Evolutionary conservation across 2,888 invertebrate species (phyloP).

Genomic region (Teinopalpus imperialis): DNA sequence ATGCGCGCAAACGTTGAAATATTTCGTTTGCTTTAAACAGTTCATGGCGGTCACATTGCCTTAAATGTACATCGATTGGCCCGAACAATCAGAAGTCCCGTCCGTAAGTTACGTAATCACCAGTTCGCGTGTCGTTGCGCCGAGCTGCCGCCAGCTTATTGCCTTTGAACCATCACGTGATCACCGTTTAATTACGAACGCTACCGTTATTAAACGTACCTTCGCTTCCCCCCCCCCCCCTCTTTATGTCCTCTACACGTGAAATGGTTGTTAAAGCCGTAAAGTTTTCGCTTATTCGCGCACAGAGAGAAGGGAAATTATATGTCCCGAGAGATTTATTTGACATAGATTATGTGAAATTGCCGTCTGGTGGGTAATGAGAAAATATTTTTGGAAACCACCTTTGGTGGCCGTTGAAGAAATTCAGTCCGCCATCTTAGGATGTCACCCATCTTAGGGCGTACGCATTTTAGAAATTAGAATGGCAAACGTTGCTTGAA

Average conservation of each 20-base stretch:
- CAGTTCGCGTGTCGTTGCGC: slow-evolving; percentile 34
- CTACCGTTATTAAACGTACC: slow-evolving; percentile 16
- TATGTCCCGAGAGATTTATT: background rate
- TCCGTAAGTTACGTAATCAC: slow-evolving; percentile 32
- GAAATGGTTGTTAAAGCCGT: slow-evolving; percentile 2
- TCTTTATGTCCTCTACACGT: slow-evolving; percentile 6
- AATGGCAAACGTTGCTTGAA: no score
- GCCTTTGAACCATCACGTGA: slow-evolving; percentile 31
- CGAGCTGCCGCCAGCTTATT: slow-evolving; percentile 26
- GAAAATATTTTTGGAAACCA: no score
- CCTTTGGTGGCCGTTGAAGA: no score
- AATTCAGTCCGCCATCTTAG: no score
- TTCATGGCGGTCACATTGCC: no score
- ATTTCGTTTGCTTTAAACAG: no score
- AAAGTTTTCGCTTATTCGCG: slow-evolving; percentile 3
- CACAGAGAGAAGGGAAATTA: background rate
- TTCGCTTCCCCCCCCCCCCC: background rate
- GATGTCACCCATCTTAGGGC: no score
- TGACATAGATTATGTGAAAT: no score
- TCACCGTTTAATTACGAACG: slow-evolving; percentile 35
- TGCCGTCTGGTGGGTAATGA: no score
- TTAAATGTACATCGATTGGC: no score
- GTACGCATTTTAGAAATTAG: no score
- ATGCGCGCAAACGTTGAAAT: no score
- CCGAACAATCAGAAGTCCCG: slow-evolving; percentile 19